A percentile compares a stretch with the other conserved stretches of the same genome.
Conservation (phyloP, 2,113 vertebrate species). For the Sphaerodactylus townsendi region DNA sequence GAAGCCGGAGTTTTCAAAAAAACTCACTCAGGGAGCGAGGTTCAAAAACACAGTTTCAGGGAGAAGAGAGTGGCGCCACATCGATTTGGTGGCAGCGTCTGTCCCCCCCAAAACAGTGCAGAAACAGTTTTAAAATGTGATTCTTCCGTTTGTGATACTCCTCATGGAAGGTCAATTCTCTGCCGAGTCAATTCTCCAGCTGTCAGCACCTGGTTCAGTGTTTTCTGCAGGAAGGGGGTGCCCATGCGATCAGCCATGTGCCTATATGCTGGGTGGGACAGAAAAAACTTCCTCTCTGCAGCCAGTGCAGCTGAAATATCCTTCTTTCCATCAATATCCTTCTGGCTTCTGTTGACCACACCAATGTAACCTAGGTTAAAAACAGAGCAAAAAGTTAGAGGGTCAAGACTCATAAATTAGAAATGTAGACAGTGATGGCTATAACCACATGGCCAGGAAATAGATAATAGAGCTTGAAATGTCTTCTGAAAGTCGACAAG, state of each 20-base stretch:
- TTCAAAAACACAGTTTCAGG: no score
- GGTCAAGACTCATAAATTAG: background rate
- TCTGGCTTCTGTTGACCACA: slow-evolving; percentile 98
- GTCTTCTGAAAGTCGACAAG: background rate
- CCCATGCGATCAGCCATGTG: slow-evolving; percentile 99
- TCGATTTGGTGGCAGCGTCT: no score
- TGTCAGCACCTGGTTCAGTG: slow-evolving; percentile 90
- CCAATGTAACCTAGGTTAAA: slow-evolving; percentile 88
- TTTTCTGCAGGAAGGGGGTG: slow-evolving; percentile 94
- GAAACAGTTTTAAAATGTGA: background rate
- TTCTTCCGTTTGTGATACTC: background rate
- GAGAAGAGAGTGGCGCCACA: no score
- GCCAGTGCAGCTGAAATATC: slow-evolving; percentile 93
- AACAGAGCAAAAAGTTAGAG: background rate
- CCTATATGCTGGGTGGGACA: slow-evolving; percentile 93
- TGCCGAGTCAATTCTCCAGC: background rate
- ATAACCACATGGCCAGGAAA: fast-evolving
- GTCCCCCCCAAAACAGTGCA: no score
- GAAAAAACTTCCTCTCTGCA: slow-evolving; percentile 96
- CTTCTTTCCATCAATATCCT: slow-evolving; percentile 97
- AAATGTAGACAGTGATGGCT: background rate
- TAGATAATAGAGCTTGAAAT: background rate
- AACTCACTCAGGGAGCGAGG: no score
- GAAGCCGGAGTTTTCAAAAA: no score
- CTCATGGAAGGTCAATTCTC: background rate